Percentiles rank a stretch among this genome's conserved stretches.
phyloP scores from a whole-genome alignment of 2,113 vertebrate genomes.

The Melospiza melodia region DNA sequence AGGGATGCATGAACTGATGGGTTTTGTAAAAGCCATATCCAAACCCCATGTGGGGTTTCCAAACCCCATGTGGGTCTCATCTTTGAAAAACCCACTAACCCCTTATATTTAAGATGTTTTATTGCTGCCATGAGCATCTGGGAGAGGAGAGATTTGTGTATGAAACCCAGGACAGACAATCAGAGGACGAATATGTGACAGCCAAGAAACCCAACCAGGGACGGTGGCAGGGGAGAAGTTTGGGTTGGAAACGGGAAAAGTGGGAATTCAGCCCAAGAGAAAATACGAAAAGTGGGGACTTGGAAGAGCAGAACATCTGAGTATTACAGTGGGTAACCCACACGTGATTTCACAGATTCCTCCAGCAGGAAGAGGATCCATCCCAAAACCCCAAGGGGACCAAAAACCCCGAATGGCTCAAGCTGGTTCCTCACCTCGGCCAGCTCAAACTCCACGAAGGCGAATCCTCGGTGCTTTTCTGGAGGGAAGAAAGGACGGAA shows the following conservation, averaged over 20 bases:
- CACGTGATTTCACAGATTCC: rapidly evolving
- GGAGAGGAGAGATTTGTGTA: rapidly evolving
- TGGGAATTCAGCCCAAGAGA: not conserved
- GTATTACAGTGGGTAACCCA: rapidly evolving
- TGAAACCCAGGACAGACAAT: rapidly evolving
- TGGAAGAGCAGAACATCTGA: not conserved
- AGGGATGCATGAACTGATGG: not conserved
- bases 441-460: conserved; percentile 94
- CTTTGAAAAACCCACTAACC: not conserved
- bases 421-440: conserved; percentile 84
- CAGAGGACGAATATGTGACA: rapidly evolving
- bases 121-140: rapidly evolving
- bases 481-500: not conserved
- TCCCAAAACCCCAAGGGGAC: rapidly evolving
- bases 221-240: rapidly evolving
- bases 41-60: not conserved
- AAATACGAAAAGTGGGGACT: not conserved
- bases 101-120: rapidly evolving
- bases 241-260: not conserved
- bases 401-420: rapidly evolving
- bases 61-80: rapidly evolving
- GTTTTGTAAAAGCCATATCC: not conserved
- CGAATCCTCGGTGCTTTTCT: conserved; percentile 98
- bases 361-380: not conserved
- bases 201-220: not conserved